Conservation (phyloP, 1,140 invertebrate genomes). For the Pseudomyrmex concolor region DNA sequence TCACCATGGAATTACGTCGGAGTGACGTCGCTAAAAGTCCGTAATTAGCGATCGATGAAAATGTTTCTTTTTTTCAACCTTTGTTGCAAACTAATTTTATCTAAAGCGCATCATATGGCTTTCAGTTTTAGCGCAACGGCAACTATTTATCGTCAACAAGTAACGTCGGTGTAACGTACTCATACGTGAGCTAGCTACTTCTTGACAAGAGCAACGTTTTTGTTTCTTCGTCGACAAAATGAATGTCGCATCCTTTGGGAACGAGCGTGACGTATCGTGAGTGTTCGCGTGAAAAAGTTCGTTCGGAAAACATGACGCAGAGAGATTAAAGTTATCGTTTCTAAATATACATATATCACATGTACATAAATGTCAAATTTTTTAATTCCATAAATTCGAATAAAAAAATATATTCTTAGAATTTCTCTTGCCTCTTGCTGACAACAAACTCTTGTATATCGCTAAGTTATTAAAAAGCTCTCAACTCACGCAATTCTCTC, state of each 20-base stretch:
- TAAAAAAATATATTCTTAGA: neutral
- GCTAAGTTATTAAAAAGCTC: neutral
- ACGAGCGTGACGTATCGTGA: neutral
- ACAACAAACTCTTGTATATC: neutral
- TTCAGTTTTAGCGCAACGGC: slow-evolving; percentile 5
- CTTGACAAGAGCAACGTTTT: slow-evolving; percentile 36
- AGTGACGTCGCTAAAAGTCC: neutral
- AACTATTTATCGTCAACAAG: slow-evolving; percentile 20
- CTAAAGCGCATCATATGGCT: neutral
- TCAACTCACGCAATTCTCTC: slow-evolving; percentile 46
- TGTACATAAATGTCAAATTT: neutral
- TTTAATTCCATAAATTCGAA: neutral
- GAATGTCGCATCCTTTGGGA: slow-evolving; percentile 10
- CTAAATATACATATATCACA: neutral
- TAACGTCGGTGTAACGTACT: neutral
- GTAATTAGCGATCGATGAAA: neutral
- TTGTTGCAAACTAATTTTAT: slow-evolving; percentile 16
- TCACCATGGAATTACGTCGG: neutral
- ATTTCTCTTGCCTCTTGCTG: neutral
- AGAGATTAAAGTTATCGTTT: slow-evolving; percentile 43
- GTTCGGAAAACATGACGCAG: neutral
- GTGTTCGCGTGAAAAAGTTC: slow-evolving; percentile 9
- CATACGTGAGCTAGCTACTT: neutral
- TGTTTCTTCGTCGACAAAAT: slow-evolving; percentile 38
- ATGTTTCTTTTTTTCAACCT: neutral